Conservation (phyloP, 2,113 vertebrate species). For the Chascanopsetta lugubris region DNA sequence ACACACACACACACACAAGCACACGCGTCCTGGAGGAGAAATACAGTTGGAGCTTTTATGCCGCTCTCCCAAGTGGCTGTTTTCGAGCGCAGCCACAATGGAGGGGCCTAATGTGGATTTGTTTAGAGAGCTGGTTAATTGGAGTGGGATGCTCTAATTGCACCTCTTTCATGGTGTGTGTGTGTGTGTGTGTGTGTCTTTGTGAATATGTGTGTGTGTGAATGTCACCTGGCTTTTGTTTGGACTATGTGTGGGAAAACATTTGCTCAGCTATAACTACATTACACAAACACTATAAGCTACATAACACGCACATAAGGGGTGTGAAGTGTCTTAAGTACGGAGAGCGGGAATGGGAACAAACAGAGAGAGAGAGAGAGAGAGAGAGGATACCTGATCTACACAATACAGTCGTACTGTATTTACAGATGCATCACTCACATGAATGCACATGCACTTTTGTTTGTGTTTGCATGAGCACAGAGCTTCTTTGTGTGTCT, state of each 20-base stretch:
- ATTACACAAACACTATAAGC: constrained; percentile 66
- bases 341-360: constrained; percentile 31
- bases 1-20: constrained; percentile 40
- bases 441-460: constrained; percentile 26
- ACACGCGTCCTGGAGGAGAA: constrained; percentile 71
- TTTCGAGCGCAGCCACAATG: constrained; percentile 83
- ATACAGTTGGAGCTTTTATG: constrained; percentile 82
- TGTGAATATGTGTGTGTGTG: constrained; percentile 30
- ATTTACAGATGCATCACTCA: constrained; percentile 7
- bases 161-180: constrained; percentile 76
- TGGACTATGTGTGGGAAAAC: constrained; percentile 73
- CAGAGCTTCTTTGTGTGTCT: not conserved
- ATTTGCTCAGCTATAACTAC: constrained; percentile 71
- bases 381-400: constrained; percentile 26
- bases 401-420: constrained; percentile 28
- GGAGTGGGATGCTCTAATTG: constrained; percentile 84
- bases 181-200: constrained; percentile 35
- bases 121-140: constrained; percentile 87
- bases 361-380: constrained; percentile 8
- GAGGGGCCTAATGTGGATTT: constrained; percentile 84
- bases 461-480: constrained; percentile 23
- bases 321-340: constrained; percentile 63
- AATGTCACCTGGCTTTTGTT: constrained; percentile 77
- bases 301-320: constrained; percentile 54
- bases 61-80: constrained; percentile 83